phyloP scores from a whole-genome alignment of 2,888 invertebrate genomes.

The Tipula lateralis region DNA sequence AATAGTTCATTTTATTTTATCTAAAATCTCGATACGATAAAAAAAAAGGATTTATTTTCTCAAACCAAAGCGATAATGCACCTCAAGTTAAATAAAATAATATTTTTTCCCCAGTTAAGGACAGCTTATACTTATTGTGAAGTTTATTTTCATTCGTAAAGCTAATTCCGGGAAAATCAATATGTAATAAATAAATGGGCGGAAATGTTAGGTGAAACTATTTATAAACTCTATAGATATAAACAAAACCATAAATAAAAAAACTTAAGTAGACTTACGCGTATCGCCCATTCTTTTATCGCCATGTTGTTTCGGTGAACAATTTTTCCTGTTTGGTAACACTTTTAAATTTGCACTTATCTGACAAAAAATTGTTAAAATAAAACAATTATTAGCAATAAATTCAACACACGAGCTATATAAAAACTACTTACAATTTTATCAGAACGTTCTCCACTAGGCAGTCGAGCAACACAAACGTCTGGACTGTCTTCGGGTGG shows the following conservation, averaged over 20 bases:
- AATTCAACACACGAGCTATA: conserved; percentile 29
- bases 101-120: neutral
- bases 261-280: conserved; percentile 41
- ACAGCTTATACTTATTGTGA: too few species aligned
- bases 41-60: neutral
- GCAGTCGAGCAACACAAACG: conserved; percentile 74
- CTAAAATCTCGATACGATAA: neutral
- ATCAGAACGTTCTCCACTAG: conserved; percentile 79
- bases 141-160: neutral
- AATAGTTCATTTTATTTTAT: neutral
- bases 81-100: neutral
- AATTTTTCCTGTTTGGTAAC: conserved; percentile 58
- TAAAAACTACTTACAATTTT: conserved; percentile 53
- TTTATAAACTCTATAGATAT: neutral
- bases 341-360: conserved; percentile 47
- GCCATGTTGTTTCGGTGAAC: conserved; percentile 56
- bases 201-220: neutral
- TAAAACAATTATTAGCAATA: conserved; percentile 31
- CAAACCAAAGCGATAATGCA: neutral
- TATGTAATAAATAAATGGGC: neutral
- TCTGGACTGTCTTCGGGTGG: conserved; percentile 88
- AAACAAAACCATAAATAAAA: neutral
- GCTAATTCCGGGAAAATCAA: neutral
- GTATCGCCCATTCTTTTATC: conserved; percentile 44
- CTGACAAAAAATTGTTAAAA: conserved; percentile 43